Evolutionary conservation across 2,888 invertebrate genomes (phyloP), one percentile per base, ranked within the genome.

Genomic region (Galeruca laticollis): DNA sequence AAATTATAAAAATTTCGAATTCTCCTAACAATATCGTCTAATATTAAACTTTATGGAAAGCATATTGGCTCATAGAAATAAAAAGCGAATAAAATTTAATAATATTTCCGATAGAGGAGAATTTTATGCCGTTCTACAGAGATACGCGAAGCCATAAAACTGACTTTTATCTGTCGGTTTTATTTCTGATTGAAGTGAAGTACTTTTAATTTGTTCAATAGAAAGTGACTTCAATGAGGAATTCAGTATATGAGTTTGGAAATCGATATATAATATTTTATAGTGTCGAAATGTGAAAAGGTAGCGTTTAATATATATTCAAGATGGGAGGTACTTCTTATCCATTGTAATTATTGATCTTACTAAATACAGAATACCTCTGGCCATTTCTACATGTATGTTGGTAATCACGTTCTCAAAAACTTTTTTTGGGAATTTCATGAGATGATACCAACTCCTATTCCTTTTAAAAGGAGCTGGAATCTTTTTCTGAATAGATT

Each of bases 51-150:
- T 57, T 47, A 57, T 49, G 59, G 59, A 60, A 66, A 59, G 20
- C 31, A 51, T 66, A 66, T 66, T 59, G 66, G 59, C 15, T 66
- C 18, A 21, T 35, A 51, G 59, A 66, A 59, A 66, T 66, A 66
- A 66, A 66, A 59, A 20, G 51, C 37, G 9, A 66, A 66, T 66
- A 66, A 66, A 66, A 66, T 66, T 66, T 59, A 66, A 66, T 65
- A 65, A 57, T 66, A 59, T 66, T 66, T 60, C 60, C 59, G 37
- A 66, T 66, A 66, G 66, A 59, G 35, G 21, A 47, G 66, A 57
- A 57, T 37, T 59, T 65, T 35, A 49, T 65, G 57, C 57, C 59
- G 33, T 49, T 49, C 47, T 33, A 49, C n/a, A 57, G 31, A 65
- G 65, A 65, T 65, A 65, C 49, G 65, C 21, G 37, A 59, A 51